These are phyloP conservation scores for Cerceris ruficornis DNA, from an alignment of 2,888 invertebrate species.

Conservation along the genomic window DNA sequence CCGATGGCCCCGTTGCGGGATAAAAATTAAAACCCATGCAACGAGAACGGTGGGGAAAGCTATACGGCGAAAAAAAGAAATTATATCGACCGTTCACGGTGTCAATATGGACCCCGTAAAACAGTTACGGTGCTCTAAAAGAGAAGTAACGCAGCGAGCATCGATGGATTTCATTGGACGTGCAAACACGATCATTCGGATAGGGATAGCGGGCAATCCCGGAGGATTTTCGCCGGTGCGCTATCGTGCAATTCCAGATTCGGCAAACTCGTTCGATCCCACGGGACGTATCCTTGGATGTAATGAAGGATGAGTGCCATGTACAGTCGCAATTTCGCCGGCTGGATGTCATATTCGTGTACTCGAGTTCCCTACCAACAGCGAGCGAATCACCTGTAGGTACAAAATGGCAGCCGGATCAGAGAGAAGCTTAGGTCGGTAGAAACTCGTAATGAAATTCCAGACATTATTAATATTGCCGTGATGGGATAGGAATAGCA, in stretches of 20 bases:
- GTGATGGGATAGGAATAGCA: constrained; percentile 67
- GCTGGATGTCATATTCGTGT: constrained; percentile 30
- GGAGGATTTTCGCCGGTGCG: constrained; percentile 51
- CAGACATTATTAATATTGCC: constrained; percentile 77
- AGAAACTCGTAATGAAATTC: constrained; percentile 78
- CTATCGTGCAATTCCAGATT: constrained; percentile 59
- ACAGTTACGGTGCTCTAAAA: constrained; percentile 21
- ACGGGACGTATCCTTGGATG: constrained; percentile 45
- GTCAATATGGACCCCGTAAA: constrained; percentile 1
- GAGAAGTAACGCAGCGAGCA: constrained; percentile 19
- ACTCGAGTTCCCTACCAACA: constrained; percentile 60
- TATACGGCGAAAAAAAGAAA: not conserved
- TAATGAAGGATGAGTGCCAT: constrained; percentile 52
- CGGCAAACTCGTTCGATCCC: constrained; percentile 56
- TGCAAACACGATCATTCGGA: constrained; percentile 40
- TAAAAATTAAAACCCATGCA: not conserved
- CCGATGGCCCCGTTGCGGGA: not conserved
- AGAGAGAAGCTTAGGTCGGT: constrained; percentile 59
- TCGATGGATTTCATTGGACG: constrained; percentile 24
- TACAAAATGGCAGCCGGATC: constrained; percentile 54
- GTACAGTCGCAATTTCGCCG: constrained; percentile 23
- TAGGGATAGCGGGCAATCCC: constrained; percentile 37
- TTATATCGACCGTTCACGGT: not conserved
- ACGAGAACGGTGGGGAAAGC: not conserved
- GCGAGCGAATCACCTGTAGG: constrained; percentile 49